Conservation (phyloP, 2,113 vertebrate species). For the Lophochroa leadbeateri region DNA sequence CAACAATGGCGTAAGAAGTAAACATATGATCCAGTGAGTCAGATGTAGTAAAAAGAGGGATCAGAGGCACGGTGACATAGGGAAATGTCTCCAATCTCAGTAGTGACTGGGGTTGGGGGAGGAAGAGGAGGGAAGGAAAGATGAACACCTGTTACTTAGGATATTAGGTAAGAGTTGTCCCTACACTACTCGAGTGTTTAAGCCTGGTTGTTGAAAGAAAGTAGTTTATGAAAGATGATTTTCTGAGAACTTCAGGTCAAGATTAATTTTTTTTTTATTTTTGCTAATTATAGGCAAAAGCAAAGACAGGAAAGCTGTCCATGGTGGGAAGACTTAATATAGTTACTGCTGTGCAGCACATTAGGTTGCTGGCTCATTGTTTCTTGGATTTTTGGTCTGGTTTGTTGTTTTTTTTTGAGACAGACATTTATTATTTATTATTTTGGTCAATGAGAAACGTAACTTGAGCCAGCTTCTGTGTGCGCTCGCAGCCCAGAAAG, state of each 20-base stretch:
- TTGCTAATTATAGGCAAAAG: not conserved
- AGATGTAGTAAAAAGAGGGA: not conserved
- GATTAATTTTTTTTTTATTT: not conserved
- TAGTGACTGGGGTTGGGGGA: not conserved
- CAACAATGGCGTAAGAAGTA: accelerated
- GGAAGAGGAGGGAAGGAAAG: not conserved
- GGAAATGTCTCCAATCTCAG: not conserved
- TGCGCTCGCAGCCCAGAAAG: no score
- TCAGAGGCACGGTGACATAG: not conserved
- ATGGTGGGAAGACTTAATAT: not conserved
- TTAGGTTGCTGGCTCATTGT: not conserved
- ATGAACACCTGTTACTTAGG: not conserved
- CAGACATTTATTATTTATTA: not conserved
- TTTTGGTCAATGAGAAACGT: no score
- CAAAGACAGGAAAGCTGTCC: not conserved
- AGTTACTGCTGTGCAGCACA: not conserved
- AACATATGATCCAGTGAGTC: not conserved
- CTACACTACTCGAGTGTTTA: not conserved
- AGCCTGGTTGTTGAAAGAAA: not conserved
- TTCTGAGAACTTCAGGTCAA: not conserved
- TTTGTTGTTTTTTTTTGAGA: not conserved
- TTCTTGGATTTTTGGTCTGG: accelerated
- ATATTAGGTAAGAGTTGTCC: not conserved
- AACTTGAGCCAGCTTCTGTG: no score
- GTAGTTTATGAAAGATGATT: not conserved